phyloP scores from a whole-genome alignment of 2,888 invertebrate species.

The Athrips mouffetella region DNA sequence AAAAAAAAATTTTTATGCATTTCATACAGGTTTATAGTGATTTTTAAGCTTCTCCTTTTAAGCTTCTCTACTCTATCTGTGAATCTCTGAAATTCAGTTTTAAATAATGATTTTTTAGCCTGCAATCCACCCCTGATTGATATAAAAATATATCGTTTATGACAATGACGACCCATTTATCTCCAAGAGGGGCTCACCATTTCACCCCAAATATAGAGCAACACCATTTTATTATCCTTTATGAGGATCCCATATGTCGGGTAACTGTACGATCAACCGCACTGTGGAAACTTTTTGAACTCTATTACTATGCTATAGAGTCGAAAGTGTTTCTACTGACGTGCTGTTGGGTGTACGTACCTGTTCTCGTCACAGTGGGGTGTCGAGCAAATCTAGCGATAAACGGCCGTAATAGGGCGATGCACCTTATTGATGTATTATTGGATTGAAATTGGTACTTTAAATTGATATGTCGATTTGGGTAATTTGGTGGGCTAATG shows the following conservation, averaged over 20 bases:
- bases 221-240: slow-evolving; percentile 3
- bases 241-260: slow-evolving; percentile 8
- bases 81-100: too few relatives aligned
- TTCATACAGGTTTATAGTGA: too few relatives aligned
- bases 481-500: neutral
- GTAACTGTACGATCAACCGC: too few relatives aligned
- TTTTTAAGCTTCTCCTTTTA: too few relatives aligned
- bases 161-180: neutral
- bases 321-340: too few relatives aligned
- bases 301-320: too few relatives aligned
- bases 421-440: slow-evolving; percentile 1
- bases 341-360: slow-evolving; percentile 6
- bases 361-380: neutral
- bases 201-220: neutral
- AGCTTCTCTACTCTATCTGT: too few relatives aligned
- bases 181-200: neutral
- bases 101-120: too few relatives aligned
- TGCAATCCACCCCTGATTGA: neutral
- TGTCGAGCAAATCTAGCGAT: slow-evolving; percentile 6
- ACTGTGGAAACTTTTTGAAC: too few relatives aligned
- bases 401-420: neutral
- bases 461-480: neutral
- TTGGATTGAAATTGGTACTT: neutral
- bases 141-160: too few relatives aligned
- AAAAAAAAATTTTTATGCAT: too few relatives aligned